Evolutionary conservation across 2,113 vertebrate species (phyloP).

Genomic region (Pseudopipra pipra): DNA sequence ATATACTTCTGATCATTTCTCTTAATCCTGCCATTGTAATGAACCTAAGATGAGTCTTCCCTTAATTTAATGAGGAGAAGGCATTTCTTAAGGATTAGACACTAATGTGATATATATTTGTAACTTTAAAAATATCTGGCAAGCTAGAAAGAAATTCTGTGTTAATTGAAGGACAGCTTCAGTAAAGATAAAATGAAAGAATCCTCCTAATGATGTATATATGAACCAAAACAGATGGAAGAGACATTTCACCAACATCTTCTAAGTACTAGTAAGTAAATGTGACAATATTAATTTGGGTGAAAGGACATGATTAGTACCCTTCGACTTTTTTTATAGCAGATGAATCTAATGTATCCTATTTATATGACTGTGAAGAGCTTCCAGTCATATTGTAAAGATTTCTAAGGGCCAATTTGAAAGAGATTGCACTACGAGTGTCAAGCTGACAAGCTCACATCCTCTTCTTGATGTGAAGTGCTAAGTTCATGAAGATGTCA

Average conservation of each 20-base stretch:
- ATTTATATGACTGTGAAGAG: slow-evolving; percentile 31
- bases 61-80: neutral
- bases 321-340: neutral
- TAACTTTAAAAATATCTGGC: neutral
- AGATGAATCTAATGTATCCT: neutral
- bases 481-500: slow-evolving; percentile 60
- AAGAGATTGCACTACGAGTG: neutral
- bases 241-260: neutral
- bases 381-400: slow-evolving; percentile 43
- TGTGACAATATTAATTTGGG: slow-evolving; percentile 26
- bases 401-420: slow-evolving; percentile 42
- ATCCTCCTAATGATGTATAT: neutral
- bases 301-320: neutral
- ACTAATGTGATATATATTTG: neutral
- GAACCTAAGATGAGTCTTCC: neutral
- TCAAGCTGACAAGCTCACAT: slow-evolving; percentile 53
- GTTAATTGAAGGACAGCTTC: slow-evolving; percentile 20
- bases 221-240: slow-evolving; percentile 21
- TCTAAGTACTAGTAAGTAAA: neutral
- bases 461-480: slow-evolving; percentile 41
- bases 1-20: neutral
- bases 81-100: neutral
- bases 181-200: neutral
- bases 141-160: neutral
- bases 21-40: neutral